These are phyloP conservation scores for Tringa solitaria DNA, from an alignment of 2,113 vertebrate species.

Conservation along the genomic window DNA sequence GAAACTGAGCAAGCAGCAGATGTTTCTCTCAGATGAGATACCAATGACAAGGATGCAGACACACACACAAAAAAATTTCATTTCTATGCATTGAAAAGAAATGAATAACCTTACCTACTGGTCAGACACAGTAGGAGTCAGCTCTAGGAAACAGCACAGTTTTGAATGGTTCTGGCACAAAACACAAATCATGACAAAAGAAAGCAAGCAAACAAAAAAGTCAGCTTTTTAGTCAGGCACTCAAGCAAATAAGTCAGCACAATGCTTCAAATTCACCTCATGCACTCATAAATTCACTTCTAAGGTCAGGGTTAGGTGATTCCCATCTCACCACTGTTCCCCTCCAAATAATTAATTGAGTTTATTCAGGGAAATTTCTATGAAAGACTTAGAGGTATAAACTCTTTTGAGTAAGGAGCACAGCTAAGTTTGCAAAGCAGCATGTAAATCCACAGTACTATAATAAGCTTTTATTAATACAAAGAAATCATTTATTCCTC, in stretches of 20 bases:
- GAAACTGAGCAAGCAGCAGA: background rate
- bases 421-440: background rate
- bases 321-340: background rate
- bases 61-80: background rate
- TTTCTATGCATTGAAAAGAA: background rate
- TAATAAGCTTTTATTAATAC: background rate
- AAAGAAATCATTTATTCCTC: background rate
- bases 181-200: background rate
- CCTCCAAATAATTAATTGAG: slow-evolving; percentile 15
- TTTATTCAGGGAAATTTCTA: slow-evolving; percentile 40
- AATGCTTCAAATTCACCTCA: slow-evolving; percentile 14
- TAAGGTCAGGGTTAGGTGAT: background rate
- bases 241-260: background rate
- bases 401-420: background rate
- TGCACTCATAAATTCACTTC: background rate
- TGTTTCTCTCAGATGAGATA: background rate
- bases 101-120: background rate
- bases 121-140: background rate
- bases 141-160: background rate
- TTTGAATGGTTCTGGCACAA: background rate
- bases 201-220: background rate
- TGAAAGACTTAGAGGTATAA: background rate
- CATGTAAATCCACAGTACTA: background rate
- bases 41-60: background rate
- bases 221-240: background rate